A percentile compares a stretch with the other conserved stretches of the same genome.
phyloP scores from a whole-genome alignment of 1,140 invertebrate species.

The Drosophila trapezifrons region DNA sequence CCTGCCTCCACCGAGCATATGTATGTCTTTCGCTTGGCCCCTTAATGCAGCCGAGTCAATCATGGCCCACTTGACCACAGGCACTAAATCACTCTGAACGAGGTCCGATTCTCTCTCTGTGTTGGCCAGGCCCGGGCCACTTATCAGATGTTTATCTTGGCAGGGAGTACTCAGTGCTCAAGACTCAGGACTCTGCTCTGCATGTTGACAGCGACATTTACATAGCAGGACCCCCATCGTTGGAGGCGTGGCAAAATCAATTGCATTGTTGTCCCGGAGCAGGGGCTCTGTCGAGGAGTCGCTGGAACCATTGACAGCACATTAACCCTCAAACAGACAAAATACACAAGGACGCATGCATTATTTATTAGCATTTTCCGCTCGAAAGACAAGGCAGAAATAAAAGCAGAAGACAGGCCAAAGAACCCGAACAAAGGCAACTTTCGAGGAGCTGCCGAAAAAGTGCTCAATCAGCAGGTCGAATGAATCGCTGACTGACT shows the following conservation, averaged over 20 bases:
- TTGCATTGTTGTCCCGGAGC: constrained; percentile 65
- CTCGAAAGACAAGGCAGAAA: constrained; percentile 54
- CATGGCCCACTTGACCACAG: constrained; percentile 75
- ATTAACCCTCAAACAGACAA: constrained; percentile 66
- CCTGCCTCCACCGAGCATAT: constrained; percentile 35
- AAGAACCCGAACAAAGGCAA: constrained; percentile 30
- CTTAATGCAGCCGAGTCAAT: constrained; percentile 61
- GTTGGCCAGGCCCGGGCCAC: constrained; percentile 37
- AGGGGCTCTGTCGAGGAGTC: neutral
- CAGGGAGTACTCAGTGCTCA: constrained; percentile 51
- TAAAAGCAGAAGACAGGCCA: constrained; percentile 3
- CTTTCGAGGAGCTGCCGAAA: constrained; percentile 40
- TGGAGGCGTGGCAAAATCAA: constrained; percentile 64
- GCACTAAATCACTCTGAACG: constrained; percentile 77
- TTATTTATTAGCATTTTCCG: constrained; percentile 77
- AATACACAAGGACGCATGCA: constrained; percentile 77
- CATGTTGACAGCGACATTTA: constrained; percentile 75
- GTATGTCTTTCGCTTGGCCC: constrained; percentile 55
- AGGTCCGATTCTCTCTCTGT: constrained; percentile 44
- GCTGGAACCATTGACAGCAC: constrained; percentile 67
- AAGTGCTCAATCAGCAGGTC: constrained; percentile 75
- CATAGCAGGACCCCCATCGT: constrained; percentile 43
- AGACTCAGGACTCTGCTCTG: constrained; percentile 43
- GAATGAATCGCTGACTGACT: constrained; percentile 74
- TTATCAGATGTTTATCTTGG: constrained; percentile 77